phyloP scores from a whole-genome alignment of 2,113 vertebrate genomes.

The Hippopotamus amphibius region DNA sequence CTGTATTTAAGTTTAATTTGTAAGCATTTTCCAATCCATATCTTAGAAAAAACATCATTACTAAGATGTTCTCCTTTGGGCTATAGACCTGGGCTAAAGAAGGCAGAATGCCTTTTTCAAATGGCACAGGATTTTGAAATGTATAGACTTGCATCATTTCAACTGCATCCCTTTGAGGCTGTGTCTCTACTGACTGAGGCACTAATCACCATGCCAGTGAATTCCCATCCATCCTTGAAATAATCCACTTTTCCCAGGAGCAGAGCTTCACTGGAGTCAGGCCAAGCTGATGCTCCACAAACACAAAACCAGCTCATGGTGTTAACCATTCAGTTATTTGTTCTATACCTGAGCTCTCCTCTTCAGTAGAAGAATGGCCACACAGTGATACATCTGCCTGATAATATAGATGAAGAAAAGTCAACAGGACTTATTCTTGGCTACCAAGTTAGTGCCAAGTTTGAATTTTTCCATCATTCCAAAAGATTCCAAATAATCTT shows the following conservation, averaged over 20 bases:
- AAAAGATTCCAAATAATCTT: too few species aligned
- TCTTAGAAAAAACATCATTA: neutral
- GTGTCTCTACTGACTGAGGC: too few species aligned
- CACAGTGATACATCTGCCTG: fast-evolving
- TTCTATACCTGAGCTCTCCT: neutral
- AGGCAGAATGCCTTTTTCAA: neutral
- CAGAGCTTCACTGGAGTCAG: neutral
- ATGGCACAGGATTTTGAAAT: neutral
- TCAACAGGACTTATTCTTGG: neutral
- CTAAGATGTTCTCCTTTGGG: neutral
- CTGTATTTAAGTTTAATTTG: neutral
- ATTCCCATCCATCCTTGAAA: neutral
- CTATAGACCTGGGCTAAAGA: neutral
- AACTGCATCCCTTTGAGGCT: neutral
- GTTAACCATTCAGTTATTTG: neutral
- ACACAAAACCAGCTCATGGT: neutral
- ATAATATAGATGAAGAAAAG: neutral
- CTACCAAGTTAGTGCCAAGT: neutral
- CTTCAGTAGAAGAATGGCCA: neutral
- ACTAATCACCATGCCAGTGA: neutral
- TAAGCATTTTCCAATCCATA: neutral
- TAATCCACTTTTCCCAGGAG: neutral
- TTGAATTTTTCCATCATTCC: neutral
- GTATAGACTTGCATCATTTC: neutral
- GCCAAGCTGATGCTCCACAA: neutral